phyloP scores from a whole-genome alignment of 2,888 invertebrate genomes.

The Drosophila neotestacea region DNA sequence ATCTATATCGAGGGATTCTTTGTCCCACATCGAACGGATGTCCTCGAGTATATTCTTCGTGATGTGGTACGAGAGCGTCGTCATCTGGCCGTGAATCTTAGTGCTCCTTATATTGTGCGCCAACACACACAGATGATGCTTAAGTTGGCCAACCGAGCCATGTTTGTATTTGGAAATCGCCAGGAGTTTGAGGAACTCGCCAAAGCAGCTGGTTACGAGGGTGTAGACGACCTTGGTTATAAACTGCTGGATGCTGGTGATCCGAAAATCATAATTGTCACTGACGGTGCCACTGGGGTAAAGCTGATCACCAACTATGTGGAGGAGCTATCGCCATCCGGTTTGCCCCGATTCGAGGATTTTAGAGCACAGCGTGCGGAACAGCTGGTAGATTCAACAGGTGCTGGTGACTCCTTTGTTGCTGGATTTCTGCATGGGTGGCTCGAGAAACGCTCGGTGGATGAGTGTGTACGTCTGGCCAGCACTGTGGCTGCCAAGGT shows the following conservation, averaged over 20 bases:
- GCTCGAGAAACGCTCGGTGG: conserved; percentile 83
- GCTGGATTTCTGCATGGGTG: conserved; percentile 87
- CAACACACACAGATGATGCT: conserved; percentile 84
- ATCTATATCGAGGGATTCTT: conserved; percentile 88
- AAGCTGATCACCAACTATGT: conserved; percentile 84
- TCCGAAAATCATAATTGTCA: conserved; percentile 87
- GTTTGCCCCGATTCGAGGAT: conserved; percentile 68
- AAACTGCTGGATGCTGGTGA: conserved; percentile 49
- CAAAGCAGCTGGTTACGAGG: conserved; percentile 68
- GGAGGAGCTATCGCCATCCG: conserved; percentile 64
- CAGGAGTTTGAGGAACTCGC: conserved; percentile 86
- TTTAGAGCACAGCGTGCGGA: conserved; percentile 84
- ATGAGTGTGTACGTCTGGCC: conserved; percentile 85
- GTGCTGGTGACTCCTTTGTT: conserved; percentile 88
- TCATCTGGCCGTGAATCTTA: conserved; percentile 86
- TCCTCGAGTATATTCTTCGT: conserved; percentile 85
- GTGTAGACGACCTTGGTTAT: conserved; percentile 63
- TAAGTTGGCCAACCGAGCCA: conserved; percentile 85
- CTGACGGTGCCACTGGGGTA: conserved; percentile 87
- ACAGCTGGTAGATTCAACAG: conserved; percentile 86
- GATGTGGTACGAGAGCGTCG: conserved; percentile 84
- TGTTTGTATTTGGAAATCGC: conserved; percentile 87
- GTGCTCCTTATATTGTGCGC: conserved; percentile 86
- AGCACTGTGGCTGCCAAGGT: conserved; percentile 85
- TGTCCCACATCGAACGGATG: conserved; percentile 86